A percentile compares a stretch with the other conserved stretches of the same genome.
These are phyloP conservation scores for Ptiloglossa arizonensis DNA, from an alignment of 1,140 invertebrate genomes.

Conservation along the genomic window DNA sequence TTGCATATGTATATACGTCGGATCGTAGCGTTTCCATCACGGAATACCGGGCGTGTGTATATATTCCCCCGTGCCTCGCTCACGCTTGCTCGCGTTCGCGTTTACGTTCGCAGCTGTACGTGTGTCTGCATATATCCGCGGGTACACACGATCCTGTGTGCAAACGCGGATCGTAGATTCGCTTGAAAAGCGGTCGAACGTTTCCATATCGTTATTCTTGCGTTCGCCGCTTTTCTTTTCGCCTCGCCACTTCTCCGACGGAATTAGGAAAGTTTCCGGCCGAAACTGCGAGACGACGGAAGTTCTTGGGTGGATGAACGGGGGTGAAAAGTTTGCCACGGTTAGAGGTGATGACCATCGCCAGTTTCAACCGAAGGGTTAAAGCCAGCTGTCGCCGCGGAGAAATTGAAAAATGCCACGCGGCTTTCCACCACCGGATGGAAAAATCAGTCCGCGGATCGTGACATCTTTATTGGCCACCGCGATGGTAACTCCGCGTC, in stretches of 20 bases:
- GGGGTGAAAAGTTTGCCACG: conserved; percentile 48
- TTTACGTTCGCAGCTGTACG: neutral
- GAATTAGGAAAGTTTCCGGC: conserved; percentile 62
- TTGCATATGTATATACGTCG: conserved; percentile 53
- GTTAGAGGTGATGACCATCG: conserved; percentile 59
- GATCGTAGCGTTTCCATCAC: conserved; percentile 30
- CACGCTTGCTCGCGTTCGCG: no score
- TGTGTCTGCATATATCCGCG: neutral
- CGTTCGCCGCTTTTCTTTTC: conserved; percentile 2
- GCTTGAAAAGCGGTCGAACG: conserved; percentile 21
- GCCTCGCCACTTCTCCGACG: neutral
- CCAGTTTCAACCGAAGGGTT: conserved; percentile 26
- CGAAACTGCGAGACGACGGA: conserved; percentile 37
- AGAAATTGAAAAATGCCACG: conserved; percentile 46
- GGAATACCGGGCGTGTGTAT: neutral
- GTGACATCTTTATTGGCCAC: conserved; percentile 21
- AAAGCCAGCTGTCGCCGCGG: conserved; percentile 54
- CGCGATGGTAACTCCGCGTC: neutral
- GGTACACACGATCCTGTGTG: neutral
- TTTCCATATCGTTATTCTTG: conserved; percentile 50
- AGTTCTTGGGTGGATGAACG: no score
- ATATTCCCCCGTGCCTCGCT: neutral
- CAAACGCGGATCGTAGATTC: neutral
- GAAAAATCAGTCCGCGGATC: conserved; percentile 11
- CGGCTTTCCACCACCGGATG: neutral